Evolutionary conservation across 2,113 vertebrate genomes (phyloP).

Genomic region (Clarias gariepinus): DNA sequence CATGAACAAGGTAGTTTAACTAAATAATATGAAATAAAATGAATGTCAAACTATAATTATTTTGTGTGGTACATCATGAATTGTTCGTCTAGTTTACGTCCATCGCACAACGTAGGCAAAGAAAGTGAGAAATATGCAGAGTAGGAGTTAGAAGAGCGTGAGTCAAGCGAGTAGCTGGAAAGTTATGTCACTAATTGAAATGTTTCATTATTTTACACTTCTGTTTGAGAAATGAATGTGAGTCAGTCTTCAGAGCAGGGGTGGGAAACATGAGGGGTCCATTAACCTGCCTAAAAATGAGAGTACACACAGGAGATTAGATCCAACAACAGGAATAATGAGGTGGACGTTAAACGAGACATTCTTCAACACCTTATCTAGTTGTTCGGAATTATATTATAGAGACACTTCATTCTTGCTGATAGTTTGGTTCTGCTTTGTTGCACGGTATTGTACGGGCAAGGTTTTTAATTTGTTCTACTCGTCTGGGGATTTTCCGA

Average conservation of each 20-base stretch:
- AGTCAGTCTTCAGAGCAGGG: slow-evolving; percentile 3
- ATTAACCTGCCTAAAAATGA: slow-evolving; percentile 39
- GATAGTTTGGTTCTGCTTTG: slow-evolving; percentile 7
- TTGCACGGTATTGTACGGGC: not conserved
- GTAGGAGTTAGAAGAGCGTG: not conserved
- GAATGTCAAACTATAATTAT: not conserved
- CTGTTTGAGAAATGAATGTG: slow-evolving; percentile 40
- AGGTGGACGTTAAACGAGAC: not conserved
- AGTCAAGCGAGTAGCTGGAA: not conserved
- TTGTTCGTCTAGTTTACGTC: not conserved
- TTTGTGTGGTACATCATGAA: not conserved
- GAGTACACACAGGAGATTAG: slow-evolving; percentile 12
- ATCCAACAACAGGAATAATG: not conserved
- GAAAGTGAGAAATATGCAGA: not conserved
- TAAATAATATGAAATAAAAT: not conserved
- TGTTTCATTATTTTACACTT: slow-evolving; percentile 46
- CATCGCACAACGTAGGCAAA: not conserved
- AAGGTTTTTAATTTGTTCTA: not conserved
- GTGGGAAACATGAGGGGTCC: slow-evolving; percentile 38
- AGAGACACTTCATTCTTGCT: not conserved
- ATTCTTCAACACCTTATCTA: not conserved
- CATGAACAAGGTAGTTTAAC: not conserved
- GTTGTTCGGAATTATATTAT: slow-evolving; percentile 32
- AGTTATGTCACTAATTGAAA: slow-evolving; percentile 37
- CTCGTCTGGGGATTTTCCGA: not conserved